Evolutionary conservation across 2,888 invertebrate genomes (phyloP), one percentile per base, ranked within the genome.

Genomic region (Agapostemon virescens): DNA sequence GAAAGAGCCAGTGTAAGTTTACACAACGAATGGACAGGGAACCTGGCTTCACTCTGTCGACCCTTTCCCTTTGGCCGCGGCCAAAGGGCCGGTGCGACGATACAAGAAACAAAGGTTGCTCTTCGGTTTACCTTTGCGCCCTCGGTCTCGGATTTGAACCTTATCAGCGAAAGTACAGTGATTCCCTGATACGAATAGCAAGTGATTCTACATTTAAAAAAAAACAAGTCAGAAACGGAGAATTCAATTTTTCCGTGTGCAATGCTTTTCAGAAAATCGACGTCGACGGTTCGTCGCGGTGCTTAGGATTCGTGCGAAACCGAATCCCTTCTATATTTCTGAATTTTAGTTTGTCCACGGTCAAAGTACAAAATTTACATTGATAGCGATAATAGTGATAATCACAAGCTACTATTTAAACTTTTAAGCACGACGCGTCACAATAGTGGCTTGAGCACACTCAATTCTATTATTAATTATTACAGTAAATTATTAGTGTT

Each of bases 1-100:
- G 23, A 71, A 45, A 72, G 77, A 63, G 38, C 63, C 69, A 64
- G 69, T 64, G 69, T 78, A 78, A 74, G 73, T 78, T 78, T 72
- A 78, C 77, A 45, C 36, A 58, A 64, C 52, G 73, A 63, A 55
- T 78, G 61, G 55, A 73, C 42, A 74, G 42, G 69, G 36, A 74
- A 55, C 52, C 52, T 33, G 23, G 64, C 23, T 64, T 23, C 40
- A 15, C 15, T 6, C n/a, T 33, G 40, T 30, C 58, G 26, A 45
- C 36, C 17, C 9, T 61, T 26, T 26, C 55, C 63, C 68, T 69
- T 72, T 76, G 68, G 68, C 63, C 45, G 68, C 45, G 52, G 45
- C 45, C 71, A 76, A 80, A 77, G 77, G 61, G 23, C 63, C 15
- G 26, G 26, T 7, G 55, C 52, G 71, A 71, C 67, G 42, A 63